Percentiles rank a stretch among this genome's conserved stretches.
Conservation (phyloP, 2,888 invertebrate genomes). For the Callosobruchus maculatus region DNA sequence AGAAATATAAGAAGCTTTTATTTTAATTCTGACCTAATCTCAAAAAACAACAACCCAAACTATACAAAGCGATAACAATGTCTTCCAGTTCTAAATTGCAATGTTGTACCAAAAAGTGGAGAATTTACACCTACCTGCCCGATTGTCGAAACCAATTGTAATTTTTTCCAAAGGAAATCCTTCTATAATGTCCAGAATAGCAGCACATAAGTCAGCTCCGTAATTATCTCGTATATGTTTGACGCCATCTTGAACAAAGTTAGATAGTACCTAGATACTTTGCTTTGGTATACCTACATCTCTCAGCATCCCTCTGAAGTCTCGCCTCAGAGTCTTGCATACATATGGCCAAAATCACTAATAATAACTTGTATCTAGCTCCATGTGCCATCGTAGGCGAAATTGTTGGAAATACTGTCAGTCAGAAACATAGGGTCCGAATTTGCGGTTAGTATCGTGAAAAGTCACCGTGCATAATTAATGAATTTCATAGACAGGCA, state of each 20-base stretch:
- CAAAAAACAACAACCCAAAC: too few relatives aligned
- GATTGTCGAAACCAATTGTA: conserved; percentile 40
- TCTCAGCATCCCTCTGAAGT: neutral
- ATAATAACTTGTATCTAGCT: neutral
- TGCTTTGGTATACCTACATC: neutral
- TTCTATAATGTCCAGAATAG: conserved; percentile 40
- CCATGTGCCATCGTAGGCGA: neutral
- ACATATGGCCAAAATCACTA: neutral
- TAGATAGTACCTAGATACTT: neutral
- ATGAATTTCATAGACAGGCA: neutral
- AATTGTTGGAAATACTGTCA: too few relatives aligned
- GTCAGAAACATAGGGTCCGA: neutral
- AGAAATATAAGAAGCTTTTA: too few relatives aligned
- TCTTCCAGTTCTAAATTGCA: too few relatives aligned
- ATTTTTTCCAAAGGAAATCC: conserved; percentile 40
- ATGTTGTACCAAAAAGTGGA: too few relatives aligned
- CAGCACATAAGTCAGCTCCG: conserved; percentile 42
- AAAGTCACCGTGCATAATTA: neutral
- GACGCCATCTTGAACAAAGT: conserved; percentile 21
- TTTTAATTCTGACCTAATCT: too few relatives aligned
- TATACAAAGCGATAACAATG: too few relatives aligned
- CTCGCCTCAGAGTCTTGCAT: neutral
- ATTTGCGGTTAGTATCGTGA: neutral
- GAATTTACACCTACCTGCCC: too few relatives aligned
- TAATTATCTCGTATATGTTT: conserved; percentile 25